Percentiles rank a stretch among this genome's conserved stretches.
phyloP scores from a whole-genome alignment of 2,113 vertebrate species.

The Rhynchomys soricoides region DNA sequence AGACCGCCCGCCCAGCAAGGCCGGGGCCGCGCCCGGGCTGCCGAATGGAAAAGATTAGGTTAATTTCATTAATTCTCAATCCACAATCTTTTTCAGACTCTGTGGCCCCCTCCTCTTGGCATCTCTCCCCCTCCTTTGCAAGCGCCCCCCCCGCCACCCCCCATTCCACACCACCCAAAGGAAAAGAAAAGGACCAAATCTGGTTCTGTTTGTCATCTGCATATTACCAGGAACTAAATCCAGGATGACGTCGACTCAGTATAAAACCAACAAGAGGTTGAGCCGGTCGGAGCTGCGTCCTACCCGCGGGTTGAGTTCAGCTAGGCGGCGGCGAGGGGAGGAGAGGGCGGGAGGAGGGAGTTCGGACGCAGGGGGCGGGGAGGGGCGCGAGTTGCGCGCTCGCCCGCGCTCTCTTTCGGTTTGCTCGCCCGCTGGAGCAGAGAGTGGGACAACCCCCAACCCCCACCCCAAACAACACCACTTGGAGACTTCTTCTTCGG shows the following conservation, averaged over 20 bases:
- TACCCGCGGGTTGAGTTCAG: slow-evolving; percentile 83
- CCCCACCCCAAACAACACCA: background rate
- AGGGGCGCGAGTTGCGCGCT: slow-evolving; percentile 68
- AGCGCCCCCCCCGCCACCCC: slow-evolving; percentile 23
- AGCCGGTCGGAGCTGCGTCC: slow-evolving; percentile 85
- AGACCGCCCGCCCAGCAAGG: slow-evolving; percentile 82
- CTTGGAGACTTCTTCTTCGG: slow-evolving; percentile 29
- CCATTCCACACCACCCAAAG: slow-evolving; percentile 63
- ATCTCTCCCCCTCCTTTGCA: slow-evolving; percentile 53
- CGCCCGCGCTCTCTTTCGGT: slow-evolving; percentile 66
- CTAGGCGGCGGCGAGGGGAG: slow-evolving; percentile 68
- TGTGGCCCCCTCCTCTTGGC: slow-evolving; percentile 73
- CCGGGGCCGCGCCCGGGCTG: slow-evolving; percentile 59
- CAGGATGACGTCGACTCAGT: slow-evolving; percentile 94
- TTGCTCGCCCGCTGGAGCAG: slow-evolving; percentile 39
- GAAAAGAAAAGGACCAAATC: slow-evolving; percentile 82
- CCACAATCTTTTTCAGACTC: slow-evolving; percentile 88
- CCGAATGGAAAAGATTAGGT: slow-evolving; percentile 92
- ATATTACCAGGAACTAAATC: slow-evolving; percentile 88
- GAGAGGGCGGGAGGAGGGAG: slow-evolving; percentile 80
- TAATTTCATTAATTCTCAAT: slow-evolving; percentile 98
- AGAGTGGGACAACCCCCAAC: background rate
- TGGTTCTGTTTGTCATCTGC: slow-evolving; percentile 90
- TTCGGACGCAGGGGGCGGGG: slow-evolving; percentile 84
- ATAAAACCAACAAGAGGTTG: slow-evolving; percentile 92